Conservation (phyloP, 2,888 invertebrate species). For the Caenorhabditis sinica region DNA sequence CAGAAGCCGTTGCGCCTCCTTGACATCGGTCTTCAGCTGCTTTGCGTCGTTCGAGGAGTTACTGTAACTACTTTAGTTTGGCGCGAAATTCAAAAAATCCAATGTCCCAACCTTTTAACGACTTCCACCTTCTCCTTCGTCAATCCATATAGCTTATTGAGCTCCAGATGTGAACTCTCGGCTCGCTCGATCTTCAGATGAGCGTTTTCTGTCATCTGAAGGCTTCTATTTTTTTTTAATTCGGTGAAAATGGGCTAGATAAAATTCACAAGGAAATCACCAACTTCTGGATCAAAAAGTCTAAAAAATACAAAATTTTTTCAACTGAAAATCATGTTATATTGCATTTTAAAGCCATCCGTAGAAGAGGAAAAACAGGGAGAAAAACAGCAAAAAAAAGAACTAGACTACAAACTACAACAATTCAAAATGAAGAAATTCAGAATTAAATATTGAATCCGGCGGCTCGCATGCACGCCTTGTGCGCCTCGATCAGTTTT, state of each 20-base stretch:
- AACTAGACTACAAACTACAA: constrained; percentile 7
- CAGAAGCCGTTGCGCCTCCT: constrained; percentile 56
- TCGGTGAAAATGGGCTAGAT: not conserved
- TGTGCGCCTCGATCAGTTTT: constrained; percentile 95
- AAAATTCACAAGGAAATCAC: not conserved
- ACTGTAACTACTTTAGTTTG: not conserved
- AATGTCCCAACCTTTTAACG: constrained; percentile 16
- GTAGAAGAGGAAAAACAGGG: constrained; percentile 4
- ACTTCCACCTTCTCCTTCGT: constrained; percentile 46
- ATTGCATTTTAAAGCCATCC: constrained; percentile 29
- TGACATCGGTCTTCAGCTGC: constrained; percentile 46
- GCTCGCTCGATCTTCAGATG: constrained; percentile 42
- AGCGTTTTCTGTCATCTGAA: constrained; percentile 2
- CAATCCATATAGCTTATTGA: constrained; percentile 52
- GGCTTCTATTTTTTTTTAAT: not conserved
- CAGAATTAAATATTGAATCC: constrained; percentile 94
- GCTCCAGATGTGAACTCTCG: constrained; percentile 34
- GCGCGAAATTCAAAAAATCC: too few relatives aligned
- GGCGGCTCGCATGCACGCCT: constrained; percentile 95
- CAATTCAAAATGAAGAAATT: not conserved
- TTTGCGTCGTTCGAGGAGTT: constrained; percentile 33
- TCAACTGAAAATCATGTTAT: not conserved
- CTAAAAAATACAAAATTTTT: constrained; percentile 2
- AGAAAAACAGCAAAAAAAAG: constrained; percentile 5
- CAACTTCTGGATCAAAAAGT: not conserved